These are phyloP conservation scores for Leptinotarsa defecta DNA, from an alignment of 1,140 invertebrate genomes.

Conservation along the genomic window DNA sequence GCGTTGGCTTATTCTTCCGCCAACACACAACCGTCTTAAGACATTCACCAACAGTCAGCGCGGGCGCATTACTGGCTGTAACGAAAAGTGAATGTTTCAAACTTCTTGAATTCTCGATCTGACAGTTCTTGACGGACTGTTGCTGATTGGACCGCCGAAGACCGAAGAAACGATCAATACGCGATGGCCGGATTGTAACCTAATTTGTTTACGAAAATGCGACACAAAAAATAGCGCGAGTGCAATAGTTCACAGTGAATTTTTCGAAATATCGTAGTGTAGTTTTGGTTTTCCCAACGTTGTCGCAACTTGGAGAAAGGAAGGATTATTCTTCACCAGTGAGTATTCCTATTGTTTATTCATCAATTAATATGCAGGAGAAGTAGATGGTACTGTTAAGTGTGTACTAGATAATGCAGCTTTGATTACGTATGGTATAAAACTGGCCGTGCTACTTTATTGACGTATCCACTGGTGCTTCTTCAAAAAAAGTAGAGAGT, in stretches of 20 bases:
- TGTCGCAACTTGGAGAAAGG: conserved; percentile 8
- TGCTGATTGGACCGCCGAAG: conserved; percentile 16
- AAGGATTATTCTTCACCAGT: conserved; percentile 5
- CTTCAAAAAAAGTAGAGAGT: neutral
- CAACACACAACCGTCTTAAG: conserved; percentile 17
- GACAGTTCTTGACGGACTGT: conserved; percentile 38
- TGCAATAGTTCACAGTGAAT: conserved; percentile 16
- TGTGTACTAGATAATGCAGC: conserved; percentile 16
- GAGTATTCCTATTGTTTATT: conserved; percentile 15
- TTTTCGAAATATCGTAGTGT: neutral
- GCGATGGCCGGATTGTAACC: conserved; percentile 17
- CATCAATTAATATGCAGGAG: conserved; percentile 21
- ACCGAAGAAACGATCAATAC: conserved; percentile 19
- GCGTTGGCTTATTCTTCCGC: conserved; percentile 22
- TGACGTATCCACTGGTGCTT: too few species aligned
- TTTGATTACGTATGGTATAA: neutral
- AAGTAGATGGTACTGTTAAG: conserved; percentile 15
- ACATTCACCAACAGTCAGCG: conserved; percentile 18
- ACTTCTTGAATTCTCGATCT: conserved; percentile 37
- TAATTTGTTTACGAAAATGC: conserved; percentile 27
- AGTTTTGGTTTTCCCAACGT: neutral
- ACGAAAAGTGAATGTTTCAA: conserved; percentile 23
- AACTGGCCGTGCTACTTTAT: conserved; percentile 5
- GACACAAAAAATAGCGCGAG: conserved; percentile 30
- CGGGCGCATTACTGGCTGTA: conserved; percentile 14